Conservation (phyloP, 2,797 vertebrate genomes). For the Catharus ustulatus region DNA sequence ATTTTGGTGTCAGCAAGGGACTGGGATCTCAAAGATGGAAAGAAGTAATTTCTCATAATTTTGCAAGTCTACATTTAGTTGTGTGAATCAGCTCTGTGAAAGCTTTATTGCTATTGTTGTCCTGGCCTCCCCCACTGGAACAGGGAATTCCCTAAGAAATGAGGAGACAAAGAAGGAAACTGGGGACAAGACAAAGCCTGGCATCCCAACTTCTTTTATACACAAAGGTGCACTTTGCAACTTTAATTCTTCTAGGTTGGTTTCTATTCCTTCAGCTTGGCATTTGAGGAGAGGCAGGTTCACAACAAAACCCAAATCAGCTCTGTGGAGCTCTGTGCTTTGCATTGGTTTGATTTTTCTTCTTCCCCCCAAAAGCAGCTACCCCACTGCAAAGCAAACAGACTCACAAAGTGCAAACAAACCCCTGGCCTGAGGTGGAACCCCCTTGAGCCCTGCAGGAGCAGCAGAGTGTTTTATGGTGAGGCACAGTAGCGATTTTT, state of each 20-base stretch:
- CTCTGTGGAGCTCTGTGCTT: not conserved
- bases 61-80: not conserved
- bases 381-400: not conserved
- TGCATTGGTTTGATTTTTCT: not conserved
- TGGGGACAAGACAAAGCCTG: not conserved
- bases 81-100: not conserved
- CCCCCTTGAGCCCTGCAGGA: not conserved
- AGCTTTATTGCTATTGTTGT: not conserved
- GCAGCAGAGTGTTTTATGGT: not conserved
- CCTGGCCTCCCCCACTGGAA: not conserved
- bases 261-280: not conserved
- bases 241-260: not conserved
- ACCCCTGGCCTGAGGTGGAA: not conserved
- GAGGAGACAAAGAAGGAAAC: not conserved
- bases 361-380: accelerated
- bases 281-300: not conserved
- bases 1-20: not conserved
- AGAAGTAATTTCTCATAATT: not conserved
- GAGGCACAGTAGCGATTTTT: accelerated
- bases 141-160: not conserved
- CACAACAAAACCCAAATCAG: not conserved
- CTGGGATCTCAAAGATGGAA: not conserved
- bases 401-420: not conserved
- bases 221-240: not conserved
- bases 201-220: not conserved